Conservation (phyloP, 2,797 vertebrate genomes). For the Hippopotamyrus pictus region DNA sequence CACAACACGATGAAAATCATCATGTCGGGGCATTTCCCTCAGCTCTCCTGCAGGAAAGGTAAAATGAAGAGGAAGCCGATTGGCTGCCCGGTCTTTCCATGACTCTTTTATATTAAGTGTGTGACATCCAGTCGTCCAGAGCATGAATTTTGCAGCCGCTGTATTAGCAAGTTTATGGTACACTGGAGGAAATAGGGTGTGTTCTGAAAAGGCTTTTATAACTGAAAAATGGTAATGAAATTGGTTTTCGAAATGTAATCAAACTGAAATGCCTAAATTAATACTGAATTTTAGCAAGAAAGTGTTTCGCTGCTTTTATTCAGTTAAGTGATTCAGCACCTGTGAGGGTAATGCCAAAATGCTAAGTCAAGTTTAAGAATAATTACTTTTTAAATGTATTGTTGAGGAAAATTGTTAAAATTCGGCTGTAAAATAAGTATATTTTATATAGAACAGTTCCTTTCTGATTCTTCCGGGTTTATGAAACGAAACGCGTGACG, state of each 20-base stretch:
- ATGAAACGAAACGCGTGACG: background rate
- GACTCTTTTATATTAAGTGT: background rate
- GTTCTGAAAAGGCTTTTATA: background rate
- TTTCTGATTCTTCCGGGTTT: background rate
- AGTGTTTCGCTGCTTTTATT: background rate
- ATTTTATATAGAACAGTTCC: background rate
- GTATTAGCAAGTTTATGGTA: background rate
- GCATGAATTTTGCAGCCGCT: background rate
- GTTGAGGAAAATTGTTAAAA: background rate
- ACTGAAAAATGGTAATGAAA: background rate
- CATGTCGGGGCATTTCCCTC: conserved; percentile 65
- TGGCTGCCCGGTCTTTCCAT: background rate
- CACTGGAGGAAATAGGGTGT: background rate
- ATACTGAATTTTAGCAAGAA: background rate
- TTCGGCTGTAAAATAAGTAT: background rate
- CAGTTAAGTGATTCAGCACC: background rate
- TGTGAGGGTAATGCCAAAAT: background rate
- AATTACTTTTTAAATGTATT: background rate
- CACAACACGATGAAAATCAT: conserved; percentile 58
- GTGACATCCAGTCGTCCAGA: background rate
- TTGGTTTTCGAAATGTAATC: background rate
- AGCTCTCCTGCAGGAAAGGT: conserved; percentile 78
- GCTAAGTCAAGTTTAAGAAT: background rate
- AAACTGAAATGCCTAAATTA: background rate
- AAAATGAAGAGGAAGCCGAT: conserved; percentile 27